Evolutionary conservation across 2,888 invertebrate genomes (phyloP), one percentile per base, ranked within the genome.

Genomic region (Omphaloscelis lunosa): DNA sequence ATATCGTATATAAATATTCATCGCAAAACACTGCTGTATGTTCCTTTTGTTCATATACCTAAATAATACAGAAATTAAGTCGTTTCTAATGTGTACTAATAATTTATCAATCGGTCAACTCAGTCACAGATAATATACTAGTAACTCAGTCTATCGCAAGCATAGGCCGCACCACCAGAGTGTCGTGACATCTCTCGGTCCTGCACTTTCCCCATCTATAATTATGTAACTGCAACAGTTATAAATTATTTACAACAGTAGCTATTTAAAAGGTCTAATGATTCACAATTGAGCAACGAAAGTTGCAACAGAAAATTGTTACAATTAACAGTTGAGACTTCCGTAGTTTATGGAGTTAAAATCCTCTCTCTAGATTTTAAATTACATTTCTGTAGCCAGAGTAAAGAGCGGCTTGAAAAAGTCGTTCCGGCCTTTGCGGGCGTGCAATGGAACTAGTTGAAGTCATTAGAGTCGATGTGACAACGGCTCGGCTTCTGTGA

Each of bases 381-480:
- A 83, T 83, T 79, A 85, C 83, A 80, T 80, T 81, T 80, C 74
- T 75, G 84, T 83, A 81, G 63, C 72, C 39, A 48, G 67, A 82
- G 76, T 82, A 72, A 80, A 83, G 76, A 81, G 75, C 68, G 66
- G 79, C 79, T 79, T 83, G 80, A 87, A 86, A 90, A 89, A 86
- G 78, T 81, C 74, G 66, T 85, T 83, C 71, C 68, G 67, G 77
- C 85, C 87, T 89, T 89, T 89, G 85, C 82, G 77, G 77, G 79
- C 79, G 68, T 53, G 77, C 83, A 85, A 74, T 83, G 80, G 67
- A 86, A 85, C 84, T 88, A 83, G 86, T 85, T 84, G 84, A 87
- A 89, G 91, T 90, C 90, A 88, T 91, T 92, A 90, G 86, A 86
- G 88, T 79, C 83, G 83, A 81, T 90, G 90, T 90, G 92, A 90